Conservation (phyloP, 2,797 vertebrate species). For the Rhinophrynus dorsalis region DNA sequence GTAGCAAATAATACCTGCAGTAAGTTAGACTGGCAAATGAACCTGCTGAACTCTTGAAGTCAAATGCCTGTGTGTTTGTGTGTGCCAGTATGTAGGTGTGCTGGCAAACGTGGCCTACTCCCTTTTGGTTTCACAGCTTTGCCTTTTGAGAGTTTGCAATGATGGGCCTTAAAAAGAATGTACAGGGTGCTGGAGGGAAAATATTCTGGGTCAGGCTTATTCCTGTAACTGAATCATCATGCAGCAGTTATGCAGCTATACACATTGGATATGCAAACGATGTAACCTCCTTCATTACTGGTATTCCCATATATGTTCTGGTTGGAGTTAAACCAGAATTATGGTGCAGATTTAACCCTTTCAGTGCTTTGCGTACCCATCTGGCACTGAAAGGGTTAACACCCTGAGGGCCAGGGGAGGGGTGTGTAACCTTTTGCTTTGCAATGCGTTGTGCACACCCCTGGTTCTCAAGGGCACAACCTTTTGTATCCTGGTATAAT, state of each 20-base stretch:
- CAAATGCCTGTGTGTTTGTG: background rate
- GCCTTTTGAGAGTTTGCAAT: background rate
- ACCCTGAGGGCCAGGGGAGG: too few species aligned
- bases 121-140: background rate
- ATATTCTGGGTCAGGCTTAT: background rate
- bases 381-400: too few species aligned
- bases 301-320: background rate
- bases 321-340: too few species aligned
- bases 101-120: background rate
- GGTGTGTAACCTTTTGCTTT: too few species aligned
- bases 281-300: background rate
- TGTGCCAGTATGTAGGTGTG: too few species aligned
- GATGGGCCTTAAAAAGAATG: background rate
- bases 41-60: background rate
- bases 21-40: background rate
- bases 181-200: background rate
- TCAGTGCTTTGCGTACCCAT: too few species aligned
- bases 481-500: too few species aligned
- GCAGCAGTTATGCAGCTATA: background rate
- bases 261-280: background rate
- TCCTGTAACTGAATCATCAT: background rate
- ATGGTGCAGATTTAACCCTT: too few species aligned
- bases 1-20: too few species aligned
- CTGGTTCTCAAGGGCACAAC: too few species aligned
- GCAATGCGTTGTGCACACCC: too few species aligned